These are phyloP conservation scores for Cataglyphis rosenhaueri DNA, from an alignment of 2,888 invertebrate genomes.

Conservation along the genomic window DNA sequence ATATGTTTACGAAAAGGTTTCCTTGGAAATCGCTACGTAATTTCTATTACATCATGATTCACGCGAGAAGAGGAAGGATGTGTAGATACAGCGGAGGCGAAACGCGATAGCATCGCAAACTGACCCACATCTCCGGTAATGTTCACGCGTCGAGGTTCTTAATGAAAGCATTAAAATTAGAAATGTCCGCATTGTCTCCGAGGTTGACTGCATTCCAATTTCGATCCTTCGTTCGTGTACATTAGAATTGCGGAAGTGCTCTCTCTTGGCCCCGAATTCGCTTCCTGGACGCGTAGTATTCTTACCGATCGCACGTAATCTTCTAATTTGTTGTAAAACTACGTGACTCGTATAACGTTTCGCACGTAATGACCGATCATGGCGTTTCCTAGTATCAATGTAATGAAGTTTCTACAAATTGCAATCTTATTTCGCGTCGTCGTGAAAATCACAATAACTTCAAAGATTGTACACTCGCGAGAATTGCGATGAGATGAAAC, in stretches of 20 bases:
- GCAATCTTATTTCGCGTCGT: neutral
- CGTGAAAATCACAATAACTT: conserved; percentile 3
- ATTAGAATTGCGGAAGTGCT: conserved; percentile 24
- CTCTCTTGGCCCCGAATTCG: neutral
- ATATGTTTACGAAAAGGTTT: neutral
- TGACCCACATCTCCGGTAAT: conserved; percentile 60
- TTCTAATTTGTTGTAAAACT: conserved; percentile 54
- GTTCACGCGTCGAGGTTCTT: conserved; percentile 51
- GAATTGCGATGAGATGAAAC: conserved; percentile 7
- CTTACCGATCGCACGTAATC: conserved; percentile 50
- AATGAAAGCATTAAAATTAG: conserved; percentile 82
- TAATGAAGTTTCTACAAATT: conserved; percentile 12
- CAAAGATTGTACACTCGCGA: neutral
- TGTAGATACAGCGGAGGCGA: neutral
- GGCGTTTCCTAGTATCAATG: neutral
- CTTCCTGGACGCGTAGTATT: neutral
- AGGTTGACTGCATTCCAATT: conserved; percentile 50
- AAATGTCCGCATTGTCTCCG: conserved; percentile 54
- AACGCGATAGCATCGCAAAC: conserved; percentile 60
- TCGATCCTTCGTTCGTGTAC: neutral
- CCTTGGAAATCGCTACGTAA: neutral
- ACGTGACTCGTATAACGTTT: conserved; percentile 38
- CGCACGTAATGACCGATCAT: neutral
- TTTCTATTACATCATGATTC: neutral
- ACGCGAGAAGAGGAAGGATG: neutral